Conservation (phyloP, 2,888 invertebrate species). For the Aproaerema taeniolella region DNA sequence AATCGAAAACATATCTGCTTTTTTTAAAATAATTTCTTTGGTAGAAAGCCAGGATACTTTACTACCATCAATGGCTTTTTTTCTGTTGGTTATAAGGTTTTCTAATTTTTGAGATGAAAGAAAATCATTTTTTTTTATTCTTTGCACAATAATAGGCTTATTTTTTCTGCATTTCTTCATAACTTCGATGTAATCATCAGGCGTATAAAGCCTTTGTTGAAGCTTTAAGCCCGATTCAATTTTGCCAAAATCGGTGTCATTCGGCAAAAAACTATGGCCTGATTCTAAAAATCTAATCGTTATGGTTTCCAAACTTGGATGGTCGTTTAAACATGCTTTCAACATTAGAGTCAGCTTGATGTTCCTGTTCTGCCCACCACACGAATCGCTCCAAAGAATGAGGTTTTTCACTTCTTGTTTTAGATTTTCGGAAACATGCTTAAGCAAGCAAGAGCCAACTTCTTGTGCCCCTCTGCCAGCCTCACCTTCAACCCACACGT, state of each 20-base stretch:
- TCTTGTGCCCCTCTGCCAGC: conserved; percentile 2
- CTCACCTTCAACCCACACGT: conserved; percentile 2
- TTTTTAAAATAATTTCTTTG: too few relatives aligned
- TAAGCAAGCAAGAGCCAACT: conserved; percentile 5
- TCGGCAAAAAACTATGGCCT: conserved; percentile 1
- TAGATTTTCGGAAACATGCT: background rate
- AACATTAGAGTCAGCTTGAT: conserved; percentile 1
- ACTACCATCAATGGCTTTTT: too few relatives aligned
- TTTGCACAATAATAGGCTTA: too few relatives aligned
- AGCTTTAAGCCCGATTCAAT: too few relatives aligned
- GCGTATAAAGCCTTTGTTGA: too few relatives aligned
- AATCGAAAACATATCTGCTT: too few relatives aligned
- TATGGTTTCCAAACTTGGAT: conserved; percentile 1
- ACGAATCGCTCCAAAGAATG: conserved; percentile 3
- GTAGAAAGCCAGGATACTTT: too few relatives aligned
- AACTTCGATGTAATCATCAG: too few relatives aligned
- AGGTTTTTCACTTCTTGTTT: background rate
- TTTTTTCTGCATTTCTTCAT: too few relatives aligned
- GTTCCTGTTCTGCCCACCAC: conserved; percentile 6
- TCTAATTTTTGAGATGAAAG: too few relatives aligned
- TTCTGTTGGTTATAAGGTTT: too few relatives aligned
- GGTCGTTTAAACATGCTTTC: background rate
- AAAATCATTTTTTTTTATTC: too few relatives aligned
- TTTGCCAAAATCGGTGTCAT: conserved; percentile 3
- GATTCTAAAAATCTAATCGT: background rate